Conservation (phyloP, 2,797 vertebrate genomes). For the Sebastes matsubarae region DNA sequence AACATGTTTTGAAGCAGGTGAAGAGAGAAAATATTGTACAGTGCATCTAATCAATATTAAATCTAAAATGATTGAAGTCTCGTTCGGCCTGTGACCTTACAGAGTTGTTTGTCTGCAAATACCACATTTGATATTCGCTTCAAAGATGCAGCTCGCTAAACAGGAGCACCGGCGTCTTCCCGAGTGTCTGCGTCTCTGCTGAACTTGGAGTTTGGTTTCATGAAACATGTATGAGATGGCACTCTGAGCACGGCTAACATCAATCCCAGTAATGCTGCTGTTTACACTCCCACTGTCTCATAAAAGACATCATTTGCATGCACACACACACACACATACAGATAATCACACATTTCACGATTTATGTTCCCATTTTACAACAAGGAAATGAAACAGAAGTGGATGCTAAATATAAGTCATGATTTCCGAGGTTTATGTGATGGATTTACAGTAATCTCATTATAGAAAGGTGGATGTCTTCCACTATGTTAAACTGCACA, state of each 20-base stretch:
- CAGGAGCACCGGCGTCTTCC: not conserved
- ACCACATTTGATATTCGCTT: not conserved
- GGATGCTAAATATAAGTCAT: conserved; percentile 12
- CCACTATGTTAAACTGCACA: not conserved
- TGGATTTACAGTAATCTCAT: conserved; percentile 29
- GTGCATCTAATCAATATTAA: not conserved
- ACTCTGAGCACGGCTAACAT: conserved; percentile 10
- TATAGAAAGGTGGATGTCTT: not conserved
- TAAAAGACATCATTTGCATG: conserved; percentile 32
- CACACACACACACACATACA: not conserved
- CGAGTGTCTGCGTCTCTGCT: not conserved
- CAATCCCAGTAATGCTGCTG: conserved; percentile 36
- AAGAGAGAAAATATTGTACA: not conserved
- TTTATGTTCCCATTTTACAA: conserved; percentile 4
- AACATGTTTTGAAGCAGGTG: not conserved
- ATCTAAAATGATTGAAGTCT: not conserved
- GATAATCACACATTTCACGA: not conserved
- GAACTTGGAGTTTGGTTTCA: conserved; percentile 35
- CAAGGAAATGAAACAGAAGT: not conserved
- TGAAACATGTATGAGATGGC: conserved; percentile 60
- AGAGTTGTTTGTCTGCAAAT: not conserved
- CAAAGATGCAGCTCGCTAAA: not conserved
- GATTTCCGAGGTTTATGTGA: not conserved
- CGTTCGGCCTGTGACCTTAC: not conserved
- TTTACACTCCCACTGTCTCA: conserved; percentile 26